Percentiles rank a stretch among this genome's conserved stretches.
Conservation (phyloP, 2,113 vertebrate species). For the Actenoides lindsayi region DNA sequence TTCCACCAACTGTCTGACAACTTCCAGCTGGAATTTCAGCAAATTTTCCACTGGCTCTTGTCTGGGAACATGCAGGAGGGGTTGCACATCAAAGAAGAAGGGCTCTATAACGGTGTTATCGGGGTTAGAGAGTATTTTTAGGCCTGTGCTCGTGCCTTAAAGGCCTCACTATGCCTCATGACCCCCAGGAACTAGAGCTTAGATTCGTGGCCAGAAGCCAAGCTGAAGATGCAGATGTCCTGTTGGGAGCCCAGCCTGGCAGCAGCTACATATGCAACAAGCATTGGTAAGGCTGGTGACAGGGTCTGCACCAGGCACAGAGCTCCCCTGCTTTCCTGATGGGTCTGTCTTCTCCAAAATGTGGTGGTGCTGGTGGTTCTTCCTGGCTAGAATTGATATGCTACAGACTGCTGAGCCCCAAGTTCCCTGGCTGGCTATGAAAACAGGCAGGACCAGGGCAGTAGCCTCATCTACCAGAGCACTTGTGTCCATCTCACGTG, state of each 20-base stretch:
- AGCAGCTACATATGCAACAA: not conserved
- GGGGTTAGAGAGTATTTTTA: not conserved
- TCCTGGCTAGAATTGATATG: not conserved
- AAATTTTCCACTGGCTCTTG: conserved; percentile 40
- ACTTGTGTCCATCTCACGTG: rapidly evolving
- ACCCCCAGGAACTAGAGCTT: not conserved
- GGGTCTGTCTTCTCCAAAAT: not conserved
- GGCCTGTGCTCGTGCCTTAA: not conserved
- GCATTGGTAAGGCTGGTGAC: not conserved
- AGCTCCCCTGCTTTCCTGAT: not conserved
- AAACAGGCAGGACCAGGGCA: not conserved
- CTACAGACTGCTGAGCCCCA: not conserved
- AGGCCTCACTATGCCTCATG: not conserved
- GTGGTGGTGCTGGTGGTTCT: not conserved
- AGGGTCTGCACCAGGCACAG: not conserved
- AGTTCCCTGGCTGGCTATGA: not conserved
- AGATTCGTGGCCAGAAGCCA: rapidly evolving
- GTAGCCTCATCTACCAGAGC: not conserved
- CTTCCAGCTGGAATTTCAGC: conserved; percentile 45
- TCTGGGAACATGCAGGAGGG: not conserved
- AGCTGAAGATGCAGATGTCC: not conserved
- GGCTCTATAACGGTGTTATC: not conserved
- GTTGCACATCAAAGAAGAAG: conserved; percentile 9
- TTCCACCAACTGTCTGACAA: conserved; percentile 50
- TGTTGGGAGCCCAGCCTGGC: not conserved